These are phyloP conservation scores for Nylanderia fulva DNA, from an alignment of 1,140 invertebrate species.

Conservation along the genomic window DNA sequence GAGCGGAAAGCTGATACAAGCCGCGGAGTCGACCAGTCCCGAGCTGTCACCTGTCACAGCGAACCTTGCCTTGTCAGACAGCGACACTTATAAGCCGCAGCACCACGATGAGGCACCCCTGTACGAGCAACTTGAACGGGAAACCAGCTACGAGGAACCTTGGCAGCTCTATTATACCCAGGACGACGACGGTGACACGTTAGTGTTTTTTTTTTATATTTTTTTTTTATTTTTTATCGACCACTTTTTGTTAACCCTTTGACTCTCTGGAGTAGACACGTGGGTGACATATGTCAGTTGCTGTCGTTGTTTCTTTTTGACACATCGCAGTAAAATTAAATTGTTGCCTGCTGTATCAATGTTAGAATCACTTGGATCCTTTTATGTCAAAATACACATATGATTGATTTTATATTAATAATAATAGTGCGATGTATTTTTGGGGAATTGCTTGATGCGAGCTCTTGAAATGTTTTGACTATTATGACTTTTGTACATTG, in stretches of 20 bases:
- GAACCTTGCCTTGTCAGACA: background rate
- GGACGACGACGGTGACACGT: conserved; percentile 91
- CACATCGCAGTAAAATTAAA: background rate
- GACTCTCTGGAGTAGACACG: background rate
- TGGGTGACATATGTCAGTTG: background rate
- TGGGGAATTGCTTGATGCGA: no score
- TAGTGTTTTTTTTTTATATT: conserved; percentile 82
- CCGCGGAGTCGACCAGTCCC: conserved; percentile 52
- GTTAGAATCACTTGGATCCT: background rate
- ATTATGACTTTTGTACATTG: background rate
- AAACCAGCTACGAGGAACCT: conserved; percentile 73
- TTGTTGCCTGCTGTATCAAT: background rate
- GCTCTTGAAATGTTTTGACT: background rate
- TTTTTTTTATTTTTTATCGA: background rate
- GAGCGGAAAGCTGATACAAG: conserved; percentile 63
- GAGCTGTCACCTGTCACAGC: conserved; percentile 66
- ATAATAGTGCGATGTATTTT: background rate
- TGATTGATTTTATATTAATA: background rate
- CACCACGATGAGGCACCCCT: background rate
- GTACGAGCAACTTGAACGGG: background rate
- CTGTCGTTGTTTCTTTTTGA: background rate
- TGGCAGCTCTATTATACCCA: conserved; percentile 88
- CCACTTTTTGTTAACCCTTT: background rate
- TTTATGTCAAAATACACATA: background rate
- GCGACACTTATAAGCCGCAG: background rate